Base-by-base conservation (phyloP, 2,888 invertebrate species). In the Arrhopalites spinosus region DNA sequence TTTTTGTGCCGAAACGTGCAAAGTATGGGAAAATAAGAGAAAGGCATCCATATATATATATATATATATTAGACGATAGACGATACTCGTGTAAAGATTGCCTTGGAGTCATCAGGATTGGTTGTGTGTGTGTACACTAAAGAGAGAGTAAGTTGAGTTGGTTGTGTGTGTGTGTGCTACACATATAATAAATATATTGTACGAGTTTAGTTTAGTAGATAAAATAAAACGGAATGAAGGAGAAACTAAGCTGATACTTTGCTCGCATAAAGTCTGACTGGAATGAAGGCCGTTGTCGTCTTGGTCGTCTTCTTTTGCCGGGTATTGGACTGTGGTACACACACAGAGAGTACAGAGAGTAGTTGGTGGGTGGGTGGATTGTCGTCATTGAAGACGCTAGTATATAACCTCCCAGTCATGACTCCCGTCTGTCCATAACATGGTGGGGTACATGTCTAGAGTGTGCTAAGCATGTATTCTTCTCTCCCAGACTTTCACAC, bases 211-310 rank as follows among this genome's bases (percentile, higher is more conserved):
- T 50, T 50, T 15, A 50, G 45, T 45, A 45, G 50, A 50, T 50
- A 50, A 50, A 50, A 50, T 50, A 50, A 50, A 50, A 50, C 17
- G 15, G 50, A 50, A 50, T 3, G 50, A n/a, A 17, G 50, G 11
- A 11, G 11, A 36, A 50, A 17, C 7, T 5, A n/a, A 50, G 50
- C 50, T 50, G 50, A 50, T 50, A 50, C 50, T 50, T 50, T 50
- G 8, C 50, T 50, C 50, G 50, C 50, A 50, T 50, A 50, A 50
- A 50, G 50, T 50, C 50, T 50, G n/a, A 50, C 50, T 50, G 50
- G 50, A 50, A 50, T 50, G 50, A 50, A 50, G 17, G 61, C 61
- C 25, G 23, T 27, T 61, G 61, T 61, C 61, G 61, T 61, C 61
- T 8, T 27, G 25, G 3, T 25, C 25, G 27, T 61, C 13, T 25